Evolutionary conservation across 2,888 invertebrate species (phyloP), one percentile per base, ranked within the genome.

Genomic region (Lycocerus yunnanus): DNA sequence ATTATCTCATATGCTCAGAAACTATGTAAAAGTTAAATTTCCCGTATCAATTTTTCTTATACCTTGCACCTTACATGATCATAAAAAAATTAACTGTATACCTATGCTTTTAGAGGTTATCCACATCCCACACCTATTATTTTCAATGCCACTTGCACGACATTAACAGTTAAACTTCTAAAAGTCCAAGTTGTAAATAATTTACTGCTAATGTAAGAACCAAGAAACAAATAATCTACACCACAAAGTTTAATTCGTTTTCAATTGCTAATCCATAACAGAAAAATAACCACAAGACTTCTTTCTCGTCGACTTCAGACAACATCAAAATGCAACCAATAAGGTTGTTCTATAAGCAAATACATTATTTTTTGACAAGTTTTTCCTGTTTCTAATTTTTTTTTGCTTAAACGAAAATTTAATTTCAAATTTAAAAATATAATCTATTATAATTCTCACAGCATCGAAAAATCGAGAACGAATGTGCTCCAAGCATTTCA

Each of bases 71-170:
- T n/a, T 43, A 43, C 43, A 43, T 43, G 43, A 43, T 43, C n/a
- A 63, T 18, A 63, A 24, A 59, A 43, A 21, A 18, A 60, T 59
- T 72, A 71, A 67, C 71, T 71, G 67, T 71, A 68, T 67, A 60
- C 15, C 27, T 61, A 14, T 67, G 71, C 21, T 71, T 43, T 27
- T 61, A 43, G 68, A 72, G 72, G 72, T 68, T 72, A 67, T 67
- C 72, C 66, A 72, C 72, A 72, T 72, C 72, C 72, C 72, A 72
- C 72, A 61, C 72, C 72, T 72, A 24, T 61, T 71, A 72, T 67
- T 72, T 72, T 72, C 72, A 72, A 72, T 72, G 72, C 66, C 66
- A 68, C 58, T 71, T 71, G 65, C 72, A 72, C 67, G 72, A 27
- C 67, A 66, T n/a, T 59, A 58, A 66, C 71, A 70, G 69, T 70